Evolutionary conservation across 2,888 invertebrate genomes (phyloP).

Genomic region (Erynnis tages): DNA sequence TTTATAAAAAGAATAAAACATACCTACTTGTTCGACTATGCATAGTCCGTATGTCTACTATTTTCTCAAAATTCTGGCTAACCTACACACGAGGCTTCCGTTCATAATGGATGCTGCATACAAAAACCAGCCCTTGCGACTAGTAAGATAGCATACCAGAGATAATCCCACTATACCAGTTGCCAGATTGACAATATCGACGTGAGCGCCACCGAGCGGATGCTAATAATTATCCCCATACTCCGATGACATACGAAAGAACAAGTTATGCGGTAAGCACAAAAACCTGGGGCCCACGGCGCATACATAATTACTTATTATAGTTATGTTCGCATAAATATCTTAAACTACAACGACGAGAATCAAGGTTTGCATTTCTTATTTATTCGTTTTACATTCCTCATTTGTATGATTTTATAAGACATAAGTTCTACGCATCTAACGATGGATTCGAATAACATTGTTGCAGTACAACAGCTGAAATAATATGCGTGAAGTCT

Average conservation of each 20-base stretch:
- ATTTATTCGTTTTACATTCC: no score
- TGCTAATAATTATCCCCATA: slow-evolving; percentile 42
- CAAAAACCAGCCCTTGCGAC: slow-evolving; percentile 48
- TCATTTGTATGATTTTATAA: no score
- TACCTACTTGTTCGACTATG: no score
- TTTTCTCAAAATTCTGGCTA: slow-evolving; percentile 17
- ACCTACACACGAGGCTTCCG: slow-evolving; percentile 51
- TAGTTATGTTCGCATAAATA: slow-evolving; percentile 11
- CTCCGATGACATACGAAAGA: slow-evolving; percentile 10
- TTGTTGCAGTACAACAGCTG: no score
- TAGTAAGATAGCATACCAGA: slow-evolving; percentile 45
- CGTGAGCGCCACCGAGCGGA: slow-evolving; percentile 34
- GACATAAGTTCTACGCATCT: no score
- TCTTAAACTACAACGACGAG: background rate
- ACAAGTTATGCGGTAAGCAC: slow-evolving; percentile 19
- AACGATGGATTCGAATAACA: no score
- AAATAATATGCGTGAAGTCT: no score
- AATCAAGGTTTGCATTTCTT: no score
- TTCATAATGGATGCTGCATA: slow-evolving; percentile 32
- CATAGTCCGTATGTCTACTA: no score
- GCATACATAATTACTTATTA: slow-evolving; percentile 26
- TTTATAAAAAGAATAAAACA: no score
- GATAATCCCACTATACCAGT: slow-evolving; percentile 34
- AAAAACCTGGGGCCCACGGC: slow-evolving; percentile 21
- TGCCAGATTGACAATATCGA: slow-evolving; percentile 32